Evolutionary conservation across 1,140 invertebrate species (phyloP).

Genomic region (Drosophila trapezifrons): DNA sequence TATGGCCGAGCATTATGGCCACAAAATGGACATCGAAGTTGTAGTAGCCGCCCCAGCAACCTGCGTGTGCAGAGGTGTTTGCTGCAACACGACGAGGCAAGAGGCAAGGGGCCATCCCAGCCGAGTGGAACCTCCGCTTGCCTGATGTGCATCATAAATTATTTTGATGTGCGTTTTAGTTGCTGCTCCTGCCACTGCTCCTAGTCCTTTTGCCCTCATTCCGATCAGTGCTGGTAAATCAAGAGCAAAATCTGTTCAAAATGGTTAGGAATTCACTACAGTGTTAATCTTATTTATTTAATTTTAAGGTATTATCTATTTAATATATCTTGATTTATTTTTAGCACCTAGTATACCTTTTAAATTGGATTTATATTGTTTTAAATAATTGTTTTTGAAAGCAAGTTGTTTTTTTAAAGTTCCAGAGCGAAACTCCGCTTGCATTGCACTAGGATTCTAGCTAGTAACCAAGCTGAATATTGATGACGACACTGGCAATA

Average conservation of each 20-base stretch:
- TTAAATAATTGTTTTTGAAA: not conserved
- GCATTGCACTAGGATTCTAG: too few relatives aligned
- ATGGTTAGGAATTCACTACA: too few relatives aligned
- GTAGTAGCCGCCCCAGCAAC: constrained; percentile 28
- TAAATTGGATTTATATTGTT: not conserved
- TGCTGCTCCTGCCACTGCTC: constrained; percentile 26
- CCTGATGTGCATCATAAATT: constrained; percentile 78
- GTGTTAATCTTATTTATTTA: too few relatives aligned
- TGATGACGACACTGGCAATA: too few relatives aligned
- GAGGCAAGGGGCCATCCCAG: constrained; percentile 32
- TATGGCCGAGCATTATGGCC: constrained; percentile 77
- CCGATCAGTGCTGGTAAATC: constrained; percentile 11
- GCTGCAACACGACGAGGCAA: constrained; percentile 26
- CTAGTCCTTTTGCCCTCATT: constrained; percentile 1
- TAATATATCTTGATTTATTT: not conserved
- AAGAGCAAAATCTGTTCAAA: not conserved
- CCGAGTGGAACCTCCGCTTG: constrained; percentile 38
- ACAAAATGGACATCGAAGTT: constrained; percentile 68
- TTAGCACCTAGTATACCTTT: too few relatives aligned
- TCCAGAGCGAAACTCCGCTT: too few relatives aligned
- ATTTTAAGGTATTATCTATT: not conserved
- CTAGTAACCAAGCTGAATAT: too few relatives aligned
- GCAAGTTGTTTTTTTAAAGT: too few relatives aligned
- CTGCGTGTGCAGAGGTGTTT: constrained; percentile 42
- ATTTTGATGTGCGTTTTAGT: constrained; percentile 76